Evolutionary conservation across 2,797 vertebrate species (phyloP), one percentile per base, ranked within the genome.

Genomic region (Hydrophis major): DNA sequence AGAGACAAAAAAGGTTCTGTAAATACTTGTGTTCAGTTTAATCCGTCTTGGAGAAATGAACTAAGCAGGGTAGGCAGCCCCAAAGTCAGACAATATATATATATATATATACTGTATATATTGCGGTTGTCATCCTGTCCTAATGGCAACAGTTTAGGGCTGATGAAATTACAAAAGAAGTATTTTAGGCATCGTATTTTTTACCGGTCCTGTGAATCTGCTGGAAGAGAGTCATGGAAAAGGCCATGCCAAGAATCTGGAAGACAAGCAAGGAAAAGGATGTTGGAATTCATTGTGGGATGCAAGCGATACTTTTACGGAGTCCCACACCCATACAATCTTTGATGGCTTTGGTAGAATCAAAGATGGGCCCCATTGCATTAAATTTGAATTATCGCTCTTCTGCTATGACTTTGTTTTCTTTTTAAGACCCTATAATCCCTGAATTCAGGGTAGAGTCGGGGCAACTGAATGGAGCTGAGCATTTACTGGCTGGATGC

Each of bases 171-270:
- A 94, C 94, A 78, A 91, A 94, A 89, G 93, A n/a, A 50, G 86
- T 91, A 92, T 92, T 97, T 98, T 98, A 99, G 94, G 99, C 99
- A 2, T 99, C 99, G 0, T 99, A 99, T 97, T 99, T 99, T 97
- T 99, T 99, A 95, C 99, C 99, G 89, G 98, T 99, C 98, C 99
- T 98, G 97, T 99, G 99, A 98, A 99, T 99, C 96, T 99, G 99
- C 97, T 99, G 99, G 97, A 99, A 99, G 89, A 99, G 98, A 12
- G 98, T 99, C 99, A 99, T 99, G 97, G 99, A 99, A 97, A 99
- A 99, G 78, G 99, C 99, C 99, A 99, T 99, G 94, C 99, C 99
- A 95, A 99, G 98, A 93, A 99, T 99, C 99, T 99, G 98, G 60
- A 97, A 97, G 96, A 96, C 92, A 95, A 55, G 16, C 91, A 25